phyloP scores from a whole-genome alignment of 1,140 invertebrate species.

The Dreissena rostriformis region DNA sequence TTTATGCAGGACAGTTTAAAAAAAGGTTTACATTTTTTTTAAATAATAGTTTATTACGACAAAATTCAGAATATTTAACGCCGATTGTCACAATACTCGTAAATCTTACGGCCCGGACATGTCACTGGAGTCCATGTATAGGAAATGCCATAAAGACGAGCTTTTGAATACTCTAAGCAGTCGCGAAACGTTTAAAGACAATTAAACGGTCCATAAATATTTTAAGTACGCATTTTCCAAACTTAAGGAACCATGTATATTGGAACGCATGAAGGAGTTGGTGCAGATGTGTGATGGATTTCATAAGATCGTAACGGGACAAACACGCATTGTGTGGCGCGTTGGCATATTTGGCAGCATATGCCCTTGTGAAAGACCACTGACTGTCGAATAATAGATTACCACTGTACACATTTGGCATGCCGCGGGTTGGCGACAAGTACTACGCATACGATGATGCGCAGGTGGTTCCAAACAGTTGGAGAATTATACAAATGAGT shows the following conservation, averaged over 20 bases:
- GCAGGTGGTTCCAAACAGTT: slow-evolving; percentile 8
- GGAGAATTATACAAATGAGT: slow-evolving; percentile 19
- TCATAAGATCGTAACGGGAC: slow-evolving; percentile 18
- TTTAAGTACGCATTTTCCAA: not conserved
- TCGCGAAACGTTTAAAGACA: not conserved
- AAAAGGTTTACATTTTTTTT: too few relatives aligned
- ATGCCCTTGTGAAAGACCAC: slow-evolving; percentile 6
- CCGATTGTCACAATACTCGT: too few relatives aligned
- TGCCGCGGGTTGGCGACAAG: slow-evolving; percentile 44
- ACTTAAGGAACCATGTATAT: not conserved
- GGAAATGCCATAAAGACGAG: too few relatives aligned
- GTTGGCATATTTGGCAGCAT: slow-evolving; percentile 22
- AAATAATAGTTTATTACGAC: too few relatives aligned
- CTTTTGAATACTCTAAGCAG: too few relatives aligned
- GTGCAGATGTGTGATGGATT: not conserved
- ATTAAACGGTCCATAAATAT: not conserved
- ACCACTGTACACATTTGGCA: slow-evolving; percentile 31
- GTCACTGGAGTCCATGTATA: too few relatives aligned
- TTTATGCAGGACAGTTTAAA: too few relatives aligned
- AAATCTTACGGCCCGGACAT: too few relatives aligned
- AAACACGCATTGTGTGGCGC: slow-evolving; percentile 34
- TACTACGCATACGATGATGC: slow-evolving; percentile 17
- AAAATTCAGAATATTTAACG: too few relatives aligned
- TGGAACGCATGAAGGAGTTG: not conserved
- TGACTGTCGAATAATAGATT: not conserved